phyloP scores from a whole-genome alignment of 2,888 invertebrate species.

The Microctonus hyperodae region DNA sequence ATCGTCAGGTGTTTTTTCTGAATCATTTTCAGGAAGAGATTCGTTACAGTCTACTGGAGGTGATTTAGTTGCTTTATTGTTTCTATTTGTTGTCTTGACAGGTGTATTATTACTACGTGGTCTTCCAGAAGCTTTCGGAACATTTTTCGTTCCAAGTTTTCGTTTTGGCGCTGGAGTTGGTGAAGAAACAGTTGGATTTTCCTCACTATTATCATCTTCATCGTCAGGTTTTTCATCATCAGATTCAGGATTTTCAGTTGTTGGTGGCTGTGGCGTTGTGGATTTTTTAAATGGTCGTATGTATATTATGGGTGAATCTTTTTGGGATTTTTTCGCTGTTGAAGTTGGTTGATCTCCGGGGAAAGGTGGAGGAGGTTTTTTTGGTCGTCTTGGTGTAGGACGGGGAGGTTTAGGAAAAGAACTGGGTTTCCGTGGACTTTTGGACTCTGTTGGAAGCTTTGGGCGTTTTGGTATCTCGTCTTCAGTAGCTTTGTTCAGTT shows the following conservation, averaged over 20 bases:
- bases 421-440: constrained; percentile 10
- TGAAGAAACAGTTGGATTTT: constrained; percentile 6
- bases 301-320: not conserved
- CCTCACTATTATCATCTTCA: constrained; percentile 16
- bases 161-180: constrained; percentile 8
- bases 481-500: not conserved
- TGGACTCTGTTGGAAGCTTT: not conserved
- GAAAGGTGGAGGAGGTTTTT: constrained; percentile 14
- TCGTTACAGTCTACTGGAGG: constrained; percentile 18
- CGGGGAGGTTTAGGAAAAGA: not conserved
- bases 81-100: constrained; percentile 9
- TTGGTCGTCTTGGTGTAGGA: not conserved
- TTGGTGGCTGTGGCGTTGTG: not conserved
- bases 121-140: not conserved
- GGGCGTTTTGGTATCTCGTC: not conserved
- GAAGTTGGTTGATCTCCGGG: not conserved
- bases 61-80: not conserved
- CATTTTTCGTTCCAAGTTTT: constrained; percentile 12
- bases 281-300: not conserved
- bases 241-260: constrained; percentile 20
- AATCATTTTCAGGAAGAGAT: constrained; percentile 13
- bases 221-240: constrained; percentile 20
- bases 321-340: not conserved
- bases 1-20: constrained; percentile 4
- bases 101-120: not conserved